Conservation (phyloP, 2,888 invertebrate species). For the Sarcophaga carnaria region DNA sequence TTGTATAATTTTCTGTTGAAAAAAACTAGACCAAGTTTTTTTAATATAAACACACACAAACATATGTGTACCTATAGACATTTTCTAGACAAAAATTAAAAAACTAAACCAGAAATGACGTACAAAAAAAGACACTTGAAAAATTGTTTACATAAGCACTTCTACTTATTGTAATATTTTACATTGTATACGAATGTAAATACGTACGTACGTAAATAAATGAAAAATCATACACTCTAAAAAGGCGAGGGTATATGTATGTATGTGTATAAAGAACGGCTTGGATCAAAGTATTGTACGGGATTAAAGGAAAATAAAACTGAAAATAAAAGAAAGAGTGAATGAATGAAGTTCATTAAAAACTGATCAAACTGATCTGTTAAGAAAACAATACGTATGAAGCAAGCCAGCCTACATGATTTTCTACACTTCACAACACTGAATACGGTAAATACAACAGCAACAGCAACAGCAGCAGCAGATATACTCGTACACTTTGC, state of each 20-base stretch:
- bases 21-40: neutral
- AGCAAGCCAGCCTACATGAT: slow-evolving; percentile 51
- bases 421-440: slow-evolving; percentile 56
- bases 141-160: slow-evolving; percentile 49
- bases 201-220: neutral
- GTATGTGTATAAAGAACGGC: slow-evolving; percentile 36
- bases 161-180: slow-evolving; percentile 49
- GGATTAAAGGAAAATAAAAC: slow-evolving; percentile 14
- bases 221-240: neutral
- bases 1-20: no score
- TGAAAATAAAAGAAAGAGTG: slow-evolving; percentile 70
- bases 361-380: slow-evolving; percentile 79
- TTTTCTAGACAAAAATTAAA: neutral
- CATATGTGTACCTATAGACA: neutral
- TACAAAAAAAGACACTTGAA: slow-evolving; percentile 45
- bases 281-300: slow-evolving; percentile 54
- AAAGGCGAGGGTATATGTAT: neutral
- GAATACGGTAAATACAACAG: slow-evolving; percentile 19
- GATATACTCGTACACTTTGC: slow-evolving; percentile 10
- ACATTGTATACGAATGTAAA: slow-evolving; percentile 23
- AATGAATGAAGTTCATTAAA: slow-evolving; percentile 81
- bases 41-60: neutral
- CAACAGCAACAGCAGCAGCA: slow-evolving; percentile 9
- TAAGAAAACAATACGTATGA: slow-evolving; percentile 66
- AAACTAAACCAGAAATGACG: slow-evolving; percentile 23